Evolutionary conservation across 2,797 vertebrate genomes (phyloP).

Genomic region (Podarcis siculus): DNA sequence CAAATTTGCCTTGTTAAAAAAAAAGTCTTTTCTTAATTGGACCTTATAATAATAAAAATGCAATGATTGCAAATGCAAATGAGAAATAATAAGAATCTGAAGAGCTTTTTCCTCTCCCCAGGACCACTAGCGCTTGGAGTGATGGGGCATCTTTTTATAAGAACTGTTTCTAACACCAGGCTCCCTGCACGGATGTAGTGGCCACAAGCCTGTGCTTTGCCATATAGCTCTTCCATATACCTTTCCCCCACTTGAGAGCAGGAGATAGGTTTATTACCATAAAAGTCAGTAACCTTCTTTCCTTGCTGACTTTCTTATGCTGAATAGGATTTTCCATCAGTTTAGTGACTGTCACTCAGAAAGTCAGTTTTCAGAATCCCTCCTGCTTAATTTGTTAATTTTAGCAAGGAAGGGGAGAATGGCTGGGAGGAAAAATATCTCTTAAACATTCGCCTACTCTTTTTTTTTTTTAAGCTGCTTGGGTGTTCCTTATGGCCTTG

Average conservation of each 20-base stretch:
- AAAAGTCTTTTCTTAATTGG: conserved; percentile 69
- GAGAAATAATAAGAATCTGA: conserved; percentile 67
- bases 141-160: conserved; percentile 44
- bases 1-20: conserved; percentile 69
- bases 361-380: conserved; percentile 45
- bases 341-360: conserved; percentile 43
- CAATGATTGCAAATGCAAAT: conserved; percentile 65
- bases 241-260: conserved; percentile 31
- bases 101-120: conserved; percentile 6
- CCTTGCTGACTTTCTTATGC: conserved; percentile 40
- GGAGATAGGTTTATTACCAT: conserved; percentile 49
- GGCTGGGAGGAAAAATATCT: conserved; percentile 55
- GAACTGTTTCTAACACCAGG: conserved; percentile 24
- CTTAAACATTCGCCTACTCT: conserved; percentile 44
- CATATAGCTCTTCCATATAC: conserved; percentile 24
- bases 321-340: conserved; percentile 43
- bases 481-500: conserved; percentile 31
- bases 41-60: conserved; percentile 60
- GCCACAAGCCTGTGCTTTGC: background rate
- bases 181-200: conserved; percentile 25
- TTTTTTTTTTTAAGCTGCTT: conserved; percentile 50
- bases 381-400: conserved; percentile 53
- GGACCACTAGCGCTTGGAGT: background rate
- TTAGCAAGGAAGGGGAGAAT: conserved; percentile 52
- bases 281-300: conserved; percentile 38